Conservation (phyloP, 1,140 invertebrate genomes). For the Caenorhabditis brenneri region DNA sequence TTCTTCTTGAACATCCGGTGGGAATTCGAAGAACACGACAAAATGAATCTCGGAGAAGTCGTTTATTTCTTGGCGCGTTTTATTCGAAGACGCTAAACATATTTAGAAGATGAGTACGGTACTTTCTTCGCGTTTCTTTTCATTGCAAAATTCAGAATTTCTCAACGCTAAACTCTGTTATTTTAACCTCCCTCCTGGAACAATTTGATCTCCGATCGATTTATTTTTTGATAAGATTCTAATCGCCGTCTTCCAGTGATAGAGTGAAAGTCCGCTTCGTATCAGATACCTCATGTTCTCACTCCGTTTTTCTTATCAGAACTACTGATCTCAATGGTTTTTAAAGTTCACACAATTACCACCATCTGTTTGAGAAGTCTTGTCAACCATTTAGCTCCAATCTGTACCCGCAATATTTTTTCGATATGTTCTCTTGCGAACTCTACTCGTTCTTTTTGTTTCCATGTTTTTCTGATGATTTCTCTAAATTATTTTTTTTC, state of each 20-base stretch:
- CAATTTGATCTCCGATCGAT: background rate
- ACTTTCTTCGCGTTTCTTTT: background rate
- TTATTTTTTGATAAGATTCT: conserved; percentile 16
- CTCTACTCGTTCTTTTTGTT: too few species aligned
- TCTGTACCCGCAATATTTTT: too few species aligned
- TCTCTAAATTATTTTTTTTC: too few species aligned
- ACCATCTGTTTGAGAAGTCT: too few species aligned
- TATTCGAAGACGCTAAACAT: background rate
- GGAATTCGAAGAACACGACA: conserved; percentile 3
- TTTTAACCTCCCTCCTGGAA: too few species aligned
- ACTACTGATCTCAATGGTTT: background rate
- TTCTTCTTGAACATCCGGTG: conserved; percentile 2
- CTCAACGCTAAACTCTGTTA: too few species aligned
- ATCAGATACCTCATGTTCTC: background rate
- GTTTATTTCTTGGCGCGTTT: background rate
- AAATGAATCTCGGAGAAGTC: background rate
- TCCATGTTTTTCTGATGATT: too few species aligned
- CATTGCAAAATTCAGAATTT: too few species aligned
- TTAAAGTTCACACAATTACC: conserved; percentile 18
- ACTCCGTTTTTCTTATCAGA: background rate
- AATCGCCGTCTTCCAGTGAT: background rate
- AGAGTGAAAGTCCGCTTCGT: background rate
- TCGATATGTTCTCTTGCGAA: too few species aligned
- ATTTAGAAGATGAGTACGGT: background rate
- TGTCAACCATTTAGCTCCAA: too few species aligned